A percentile compares a stretch with the other conserved stretches of the same genome.
Evolutionary conservation across 2,888 invertebrate species (phyloP).

Genomic region (Ethmia dodecea): DNA sequence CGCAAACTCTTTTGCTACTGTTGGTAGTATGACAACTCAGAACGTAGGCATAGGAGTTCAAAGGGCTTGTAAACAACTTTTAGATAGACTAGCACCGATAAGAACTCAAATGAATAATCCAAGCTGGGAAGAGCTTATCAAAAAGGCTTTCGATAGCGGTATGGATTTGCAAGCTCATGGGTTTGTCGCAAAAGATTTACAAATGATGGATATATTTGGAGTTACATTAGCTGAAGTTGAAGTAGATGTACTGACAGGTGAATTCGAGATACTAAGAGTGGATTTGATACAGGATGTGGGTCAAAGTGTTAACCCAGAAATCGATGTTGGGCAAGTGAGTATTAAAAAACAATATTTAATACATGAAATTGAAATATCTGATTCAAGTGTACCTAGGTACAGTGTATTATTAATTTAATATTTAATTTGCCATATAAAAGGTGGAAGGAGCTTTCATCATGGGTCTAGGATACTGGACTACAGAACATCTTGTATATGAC

Average conservation of each 20-base stretch:
- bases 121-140: constrained; percentile 72
- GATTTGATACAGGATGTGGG: constrained; percentile 85
- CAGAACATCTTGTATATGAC: constrained; percentile 82
- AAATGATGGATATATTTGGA: constrained; percentile 78
- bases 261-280: constrained; percentile 78
- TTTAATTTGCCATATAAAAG: constrained; percentile 23
- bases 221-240: constrained; percentile 82
- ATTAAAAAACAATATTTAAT: too few species aligned
- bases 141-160: constrained; percentile 59
- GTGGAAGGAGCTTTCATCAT: constrained; percentile 86
- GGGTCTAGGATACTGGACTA: constrained; percentile 85
- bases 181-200: constrained; percentile 60
- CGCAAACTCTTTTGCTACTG: constrained; percentile 77
- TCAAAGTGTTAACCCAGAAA: constrained; percentile 81
- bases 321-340: constrained; percentile 82
- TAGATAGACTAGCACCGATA: constrained; percentile 48
- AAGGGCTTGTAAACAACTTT: constrained; percentile 33
- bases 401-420: neutral
- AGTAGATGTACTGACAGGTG: constrained; percentile 86
- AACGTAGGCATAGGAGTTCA: constrained; percentile 38
- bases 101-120: constrained; percentile 62
- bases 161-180: constrained; percentile 74
- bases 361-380: too few species aligned
- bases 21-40: constrained; percentile 76
- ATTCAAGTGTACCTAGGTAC: too few species aligned